A percentile compares a stretch with the other conserved stretches of the same genome.
Conservation (phyloP, 2,797 vertebrate genomes). For the Tangara arthus region DNA sequence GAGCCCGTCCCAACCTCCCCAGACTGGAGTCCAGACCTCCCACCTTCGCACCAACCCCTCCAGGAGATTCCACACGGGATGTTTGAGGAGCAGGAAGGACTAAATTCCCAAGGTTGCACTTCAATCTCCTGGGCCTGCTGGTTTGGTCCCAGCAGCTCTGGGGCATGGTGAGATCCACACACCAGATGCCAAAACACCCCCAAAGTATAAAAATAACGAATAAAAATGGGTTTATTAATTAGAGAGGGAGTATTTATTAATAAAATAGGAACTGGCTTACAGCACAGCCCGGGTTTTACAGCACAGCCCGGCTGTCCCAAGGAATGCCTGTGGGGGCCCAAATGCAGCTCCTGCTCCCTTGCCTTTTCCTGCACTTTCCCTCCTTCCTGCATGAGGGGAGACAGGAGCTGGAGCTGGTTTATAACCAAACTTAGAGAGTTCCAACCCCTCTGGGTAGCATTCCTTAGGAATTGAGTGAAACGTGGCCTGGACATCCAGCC, state of each 20-base stretch:
- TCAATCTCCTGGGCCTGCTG: rapidly evolving
- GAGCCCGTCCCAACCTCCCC: not conserved
- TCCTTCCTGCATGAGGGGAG: not conserved
- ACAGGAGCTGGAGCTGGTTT: not conserved
- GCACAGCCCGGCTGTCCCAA: no score
- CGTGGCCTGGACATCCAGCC: rapidly evolving
- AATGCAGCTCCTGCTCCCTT: not conserved
- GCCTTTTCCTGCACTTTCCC: not conserved
- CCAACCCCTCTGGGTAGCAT: rapidly evolving
- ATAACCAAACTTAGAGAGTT: not conserved
- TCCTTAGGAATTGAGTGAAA: not conserved
- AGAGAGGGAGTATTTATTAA: rapidly evolving
- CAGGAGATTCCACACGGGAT: rapidly evolving
- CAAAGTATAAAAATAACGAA: not conserved
- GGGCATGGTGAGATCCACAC: rapidly evolving
- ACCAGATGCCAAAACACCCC: rapidly evolving
- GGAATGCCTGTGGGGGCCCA: not conserved
- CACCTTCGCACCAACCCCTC: not conserved
- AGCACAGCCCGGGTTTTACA: not conserved
- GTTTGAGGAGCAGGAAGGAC: not conserved
- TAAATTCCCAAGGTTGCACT: not conserved
- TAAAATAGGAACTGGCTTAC: not conserved
- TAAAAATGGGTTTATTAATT: not conserved
- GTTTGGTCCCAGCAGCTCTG: not conserved
- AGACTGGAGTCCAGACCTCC: not conserved